phyloP scores from a whole-genome alignment of 2,888 invertebrate genomes.

The Hydraecia micacea region DNA sequence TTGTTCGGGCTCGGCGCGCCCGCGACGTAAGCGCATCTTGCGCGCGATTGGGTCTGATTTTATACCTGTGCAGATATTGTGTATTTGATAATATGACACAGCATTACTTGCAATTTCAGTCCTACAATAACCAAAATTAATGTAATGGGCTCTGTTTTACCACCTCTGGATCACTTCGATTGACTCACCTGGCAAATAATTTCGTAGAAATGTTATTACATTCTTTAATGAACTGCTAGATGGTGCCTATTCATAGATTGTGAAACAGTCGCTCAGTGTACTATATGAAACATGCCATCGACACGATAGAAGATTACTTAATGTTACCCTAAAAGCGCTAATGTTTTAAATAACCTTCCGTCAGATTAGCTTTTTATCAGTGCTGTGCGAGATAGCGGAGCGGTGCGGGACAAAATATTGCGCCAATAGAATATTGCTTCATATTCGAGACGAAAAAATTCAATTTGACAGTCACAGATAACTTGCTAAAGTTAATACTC shows the following conservation, averaged over 20 bases:
- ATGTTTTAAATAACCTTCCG: not conserved
- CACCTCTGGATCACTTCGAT: not conserved
- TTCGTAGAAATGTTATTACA: not conserved
- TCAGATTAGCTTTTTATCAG: not conserved
- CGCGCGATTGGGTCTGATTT: conserved; percentile 97
- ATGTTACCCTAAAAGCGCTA: not conserved
- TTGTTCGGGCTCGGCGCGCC: conserved; percentile 92
- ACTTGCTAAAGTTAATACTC: conserved; percentile 70
- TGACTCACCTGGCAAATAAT: not conserved
- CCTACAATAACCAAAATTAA: not conserved
- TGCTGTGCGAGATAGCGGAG: too few species aligned
- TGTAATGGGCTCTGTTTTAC: not conserved
- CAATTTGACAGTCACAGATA: not conserved
- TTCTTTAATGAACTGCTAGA: not conserved
- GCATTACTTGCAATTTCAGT: not conserved
- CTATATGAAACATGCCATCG: not conserved
- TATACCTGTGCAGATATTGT: conserved; percentile 68
- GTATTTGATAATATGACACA: not conserved
- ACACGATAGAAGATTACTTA: not conserved
- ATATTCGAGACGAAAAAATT: not conserved
- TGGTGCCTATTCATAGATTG: not conserved
- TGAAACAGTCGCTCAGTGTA: not conserved
- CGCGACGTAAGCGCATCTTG: conserved; percentile 96
- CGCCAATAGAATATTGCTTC: not conserved
- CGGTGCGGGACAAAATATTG: not conserved